These are phyloP conservation scores for Tetragonula carbonaria DNA, from an alignment of 2,888 invertebrate genomes.

Conservation along the genomic window DNA sequence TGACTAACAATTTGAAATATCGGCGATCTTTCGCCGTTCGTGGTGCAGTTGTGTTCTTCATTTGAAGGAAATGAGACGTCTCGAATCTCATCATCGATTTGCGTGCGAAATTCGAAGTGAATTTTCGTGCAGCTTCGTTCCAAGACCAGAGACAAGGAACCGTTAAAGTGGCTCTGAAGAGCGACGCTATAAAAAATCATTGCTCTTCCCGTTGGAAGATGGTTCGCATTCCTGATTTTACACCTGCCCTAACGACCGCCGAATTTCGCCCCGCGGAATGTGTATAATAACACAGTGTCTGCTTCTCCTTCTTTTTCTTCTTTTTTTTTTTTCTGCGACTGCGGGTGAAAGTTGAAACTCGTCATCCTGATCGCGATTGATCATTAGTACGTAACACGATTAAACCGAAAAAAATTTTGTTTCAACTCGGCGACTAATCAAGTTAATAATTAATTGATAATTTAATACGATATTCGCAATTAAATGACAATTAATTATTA, in stretches of 20 bases:
- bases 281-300: conserved; percentile 7
- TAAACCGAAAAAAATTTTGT: too few relatives aligned
- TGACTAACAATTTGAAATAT: too few relatives aligned
- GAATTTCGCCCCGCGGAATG: conserved; percentile 32
- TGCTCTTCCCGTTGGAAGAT: conserved; percentile 59
- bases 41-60: too few relatives aligned
- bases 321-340: neutral
- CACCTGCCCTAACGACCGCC: conserved; percentile 35
- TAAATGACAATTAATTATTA: too few relatives aligned
- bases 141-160: conserved; percentile 37
- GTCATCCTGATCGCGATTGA: neutral
- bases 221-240: conserved; percentile 53
- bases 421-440: too few relatives aligned
- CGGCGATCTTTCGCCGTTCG: too few relatives aligned
- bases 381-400: neutral
- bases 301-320: neutral
- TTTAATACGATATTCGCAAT: too few relatives aligned
- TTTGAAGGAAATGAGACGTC: too few relatives aligned
- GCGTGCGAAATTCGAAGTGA: neutral
- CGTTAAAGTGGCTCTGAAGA: conserved; percentile 57
- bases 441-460: too few relatives aligned
- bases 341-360: neutral
- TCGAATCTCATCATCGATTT: neutral
- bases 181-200: conserved; percentile 57
- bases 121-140: conserved; percentile 37